A percentile compares a stretch with the other conserved stretches of the same genome.
These are phyloP conservation scores for Ptychoptera albimana DNA, from an alignment of 2,888 invertebrate genomes.

Conservation along the genomic window DNA sequence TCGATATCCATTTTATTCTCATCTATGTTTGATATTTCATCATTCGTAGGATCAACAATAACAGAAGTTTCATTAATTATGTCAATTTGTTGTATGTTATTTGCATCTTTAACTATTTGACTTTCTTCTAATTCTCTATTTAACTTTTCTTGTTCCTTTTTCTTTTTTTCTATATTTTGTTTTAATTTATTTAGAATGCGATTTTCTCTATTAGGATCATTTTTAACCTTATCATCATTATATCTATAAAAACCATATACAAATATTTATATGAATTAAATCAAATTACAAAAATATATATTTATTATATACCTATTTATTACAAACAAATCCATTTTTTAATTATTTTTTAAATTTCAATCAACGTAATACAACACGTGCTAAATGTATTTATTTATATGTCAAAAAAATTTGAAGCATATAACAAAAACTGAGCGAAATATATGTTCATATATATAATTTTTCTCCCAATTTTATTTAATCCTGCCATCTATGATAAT, in stretches of 20 bases:
- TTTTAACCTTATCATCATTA: slow-evolving; percentile 29
- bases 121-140: slow-evolving; percentile 21
- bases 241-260: slow-evolving; percentile 26
- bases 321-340: slow-evolving; percentile 50
- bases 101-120: slow-evolving; percentile 17
- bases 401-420: no score
- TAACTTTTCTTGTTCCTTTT: slow-evolving; percentile 21
- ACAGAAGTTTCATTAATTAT: not conserved
- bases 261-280: not conserved
- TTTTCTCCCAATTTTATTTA: no score
- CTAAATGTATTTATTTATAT: no score
- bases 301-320: slow-evolving; percentile 42
- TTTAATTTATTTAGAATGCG: slow-evolving; percentile 40
- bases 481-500: no score
- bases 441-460: no score
- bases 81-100: not conserved
- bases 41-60: not conserved
- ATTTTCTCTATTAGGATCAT: slow-evolving; percentile 34
- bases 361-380: no score
- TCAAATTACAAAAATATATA: slow-evolving; percentile 3
- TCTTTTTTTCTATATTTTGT: slow-evolving; percentile 37
- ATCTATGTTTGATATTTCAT: slow-evolving; percentile 5
- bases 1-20: slow-evolving; percentile 10
- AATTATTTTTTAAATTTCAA: no score
- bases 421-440: no score